phyloP scores from a whole-genome alignment of 2,888 invertebrate species.

The Calliopum simillimum region DNA sequence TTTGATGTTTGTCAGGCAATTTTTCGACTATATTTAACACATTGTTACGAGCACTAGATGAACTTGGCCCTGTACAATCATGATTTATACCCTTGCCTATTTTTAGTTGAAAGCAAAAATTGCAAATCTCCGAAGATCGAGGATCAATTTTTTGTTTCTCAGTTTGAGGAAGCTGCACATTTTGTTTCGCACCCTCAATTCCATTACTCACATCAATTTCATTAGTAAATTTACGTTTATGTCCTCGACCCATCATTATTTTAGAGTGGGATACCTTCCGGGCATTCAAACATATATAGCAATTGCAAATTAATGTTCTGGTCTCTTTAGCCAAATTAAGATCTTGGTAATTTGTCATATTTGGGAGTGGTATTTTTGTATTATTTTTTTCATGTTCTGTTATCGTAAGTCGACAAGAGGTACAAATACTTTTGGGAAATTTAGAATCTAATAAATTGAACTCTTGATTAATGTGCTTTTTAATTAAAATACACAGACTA shows the following conservation, averaged over 20 bases:
- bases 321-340: background rate
- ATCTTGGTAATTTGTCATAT: background rate
- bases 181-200: constrained; percentile 1
- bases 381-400: background rate
- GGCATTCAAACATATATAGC: background rate
- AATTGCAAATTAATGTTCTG: background rate
- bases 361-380: background rate
- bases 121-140: constrained; percentile 12
- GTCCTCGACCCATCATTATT: constrained; percentile 15
- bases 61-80: background rate
- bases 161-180: background rate
- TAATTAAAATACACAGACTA: too few species aligned
- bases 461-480: too few species aligned
- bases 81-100: constrained; percentile 1
- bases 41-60: constrained; percentile 22
- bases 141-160: background rate
- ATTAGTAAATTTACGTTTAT: constrained; percentile 6
- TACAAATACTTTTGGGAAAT: too few species aligned
- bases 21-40: constrained; percentile 22
- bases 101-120: constrained; percentile 22
- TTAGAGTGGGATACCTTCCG: background rate
- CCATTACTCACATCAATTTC: constrained; percentile 16
- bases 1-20: constrained; percentile 25
- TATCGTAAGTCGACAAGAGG: too few species aligned
- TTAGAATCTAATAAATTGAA: too few species aligned